These are phyloP conservation scores for Encarsia formosa DNA, from an alignment of 2,888 invertebrate genomes.

Conservation along the genomic window DNA sequence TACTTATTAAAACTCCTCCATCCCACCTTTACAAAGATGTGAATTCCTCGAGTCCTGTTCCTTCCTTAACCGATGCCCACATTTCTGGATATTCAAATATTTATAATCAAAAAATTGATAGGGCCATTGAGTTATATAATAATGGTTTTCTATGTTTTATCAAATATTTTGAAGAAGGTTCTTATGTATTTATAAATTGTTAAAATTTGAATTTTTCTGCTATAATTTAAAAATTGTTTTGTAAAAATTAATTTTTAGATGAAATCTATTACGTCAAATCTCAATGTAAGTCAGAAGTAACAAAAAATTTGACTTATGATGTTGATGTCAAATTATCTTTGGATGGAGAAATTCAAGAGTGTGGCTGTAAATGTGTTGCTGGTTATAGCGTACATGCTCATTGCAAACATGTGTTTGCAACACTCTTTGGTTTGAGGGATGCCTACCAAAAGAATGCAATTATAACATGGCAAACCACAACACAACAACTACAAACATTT, in stretches of 20 bases:
- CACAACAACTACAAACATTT: constrained; percentile 10
- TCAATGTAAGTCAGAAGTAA: constrained; percentile 3
- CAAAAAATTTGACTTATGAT: constrained; percentile 3
- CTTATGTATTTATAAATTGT: background rate
- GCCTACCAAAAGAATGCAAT: background rate
- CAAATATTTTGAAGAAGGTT: background rate
- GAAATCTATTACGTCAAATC: constrained; percentile 1
- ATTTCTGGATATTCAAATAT: background rate
- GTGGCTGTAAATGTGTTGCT: constrained; percentile 6
- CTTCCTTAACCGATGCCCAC: background rate
- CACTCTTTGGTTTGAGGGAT: background rate
- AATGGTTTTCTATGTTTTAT: background rate
- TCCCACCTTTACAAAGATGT: background rate
- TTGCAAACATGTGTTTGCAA: constrained; percentile 8
- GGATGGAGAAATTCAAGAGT: constrained; percentile 1
- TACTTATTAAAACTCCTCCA: background rate
- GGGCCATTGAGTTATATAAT: constrained; percentile 2
- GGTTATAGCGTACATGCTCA: constrained; percentile 4
- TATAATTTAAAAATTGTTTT: no score
- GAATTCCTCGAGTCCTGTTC: background rate
- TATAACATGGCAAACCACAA: background rate
- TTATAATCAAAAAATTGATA: background rate
- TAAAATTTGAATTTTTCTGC: no score
- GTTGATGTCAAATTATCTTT: background rate
- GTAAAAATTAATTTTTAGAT: constrained; percentile 3